phyloP scores from a whole-genome alignment of 2,888 invertebrate species.

The Latrodectus elegans region DNA sequence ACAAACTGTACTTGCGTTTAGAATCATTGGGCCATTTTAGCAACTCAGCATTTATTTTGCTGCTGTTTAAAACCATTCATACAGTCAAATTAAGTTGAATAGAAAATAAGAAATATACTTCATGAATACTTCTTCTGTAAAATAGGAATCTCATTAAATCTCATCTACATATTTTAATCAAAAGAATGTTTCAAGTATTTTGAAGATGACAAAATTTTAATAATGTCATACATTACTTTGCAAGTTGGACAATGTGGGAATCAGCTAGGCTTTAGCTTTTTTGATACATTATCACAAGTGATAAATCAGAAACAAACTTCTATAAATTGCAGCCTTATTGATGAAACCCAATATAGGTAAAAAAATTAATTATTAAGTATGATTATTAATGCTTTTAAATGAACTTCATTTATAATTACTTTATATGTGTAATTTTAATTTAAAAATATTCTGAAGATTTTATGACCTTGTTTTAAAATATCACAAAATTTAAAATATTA shows the following conservation, averaged over 20 bases:
- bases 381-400: background rate
- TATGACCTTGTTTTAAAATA: background rate
- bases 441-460: background rate
- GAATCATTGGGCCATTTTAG: no score
- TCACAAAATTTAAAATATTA: background rate
- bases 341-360: slow-evolving; percentile 39
- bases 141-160: no score
- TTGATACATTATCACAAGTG: slow-evolving; percentile 60
- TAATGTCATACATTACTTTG: slow-evolving; percentile 44
- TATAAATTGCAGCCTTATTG: slow-evolving; percentile 26
- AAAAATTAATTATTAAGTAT: background rate
- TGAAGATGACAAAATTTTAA: background rate
- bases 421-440: background rate
- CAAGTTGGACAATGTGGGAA: slow-evolving; percentile 77
- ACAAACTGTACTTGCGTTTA: no score
- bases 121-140: no score
- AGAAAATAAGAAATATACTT: no score
- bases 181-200: no score
- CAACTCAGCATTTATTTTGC: no score
- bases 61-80: no score
- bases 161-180: no score
- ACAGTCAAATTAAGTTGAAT: no score
- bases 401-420: no score
- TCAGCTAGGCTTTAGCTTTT: slow-evolving; percentile 75
- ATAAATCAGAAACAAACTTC: slow-evolving; percentile 22